phyloP scores from a whole-genome alignment of 2,888 invertebrate species.

The Villa cingulata region DNA sequence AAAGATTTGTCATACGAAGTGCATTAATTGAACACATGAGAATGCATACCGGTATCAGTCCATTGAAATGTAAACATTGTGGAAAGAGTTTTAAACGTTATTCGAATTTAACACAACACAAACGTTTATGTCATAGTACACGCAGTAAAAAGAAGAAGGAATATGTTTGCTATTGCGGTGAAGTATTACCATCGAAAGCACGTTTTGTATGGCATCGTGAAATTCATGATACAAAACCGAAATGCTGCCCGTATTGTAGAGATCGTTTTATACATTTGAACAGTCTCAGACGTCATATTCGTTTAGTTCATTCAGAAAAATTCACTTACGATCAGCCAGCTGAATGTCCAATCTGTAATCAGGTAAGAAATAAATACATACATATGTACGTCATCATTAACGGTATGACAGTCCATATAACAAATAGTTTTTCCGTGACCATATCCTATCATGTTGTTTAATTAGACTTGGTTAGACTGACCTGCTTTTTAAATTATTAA shows the following conservation, averaged over 20 bases:
- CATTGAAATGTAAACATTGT: constrained; percentile 67
- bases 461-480: too few species aligned
- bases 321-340: constrained; percentile 51
- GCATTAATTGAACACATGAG: constrained; percentile 71
- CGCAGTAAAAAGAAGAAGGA: constrained; percentile 57
- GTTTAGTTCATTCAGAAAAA: constrained; percentile 63
- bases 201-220: constrained; percentile 78
- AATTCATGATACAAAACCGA: constrained; percentile 68
- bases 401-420: too few species aligned
- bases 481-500: too few species aligned
- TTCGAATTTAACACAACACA: constrained; percentile 74
- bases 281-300: constrained; percentile 70
- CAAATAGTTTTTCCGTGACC: too few species aligned
- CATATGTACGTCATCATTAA: too few species aligned
- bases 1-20: constrained; percentile 68
- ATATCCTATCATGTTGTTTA: too few species aligned
- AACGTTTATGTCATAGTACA: constrained; percentile 61
- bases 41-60: constrained; percentile 66
- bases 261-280: constrained; percentile 77
- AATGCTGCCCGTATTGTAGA: constrained; percentile 71
- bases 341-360: constrained; percentile 54
- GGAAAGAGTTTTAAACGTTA: constrained; percentile 67
- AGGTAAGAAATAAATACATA: constrained; percentile 10
- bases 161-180: constrained; percentile 65
- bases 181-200: constrained; percentile 68